Percentiles rank a stretch among this genome's conserved stretches.
phyloP scores from a whole-genome alignment of 2,113 vertebrate species.

The Ceuthmochares aereus region DNA sequence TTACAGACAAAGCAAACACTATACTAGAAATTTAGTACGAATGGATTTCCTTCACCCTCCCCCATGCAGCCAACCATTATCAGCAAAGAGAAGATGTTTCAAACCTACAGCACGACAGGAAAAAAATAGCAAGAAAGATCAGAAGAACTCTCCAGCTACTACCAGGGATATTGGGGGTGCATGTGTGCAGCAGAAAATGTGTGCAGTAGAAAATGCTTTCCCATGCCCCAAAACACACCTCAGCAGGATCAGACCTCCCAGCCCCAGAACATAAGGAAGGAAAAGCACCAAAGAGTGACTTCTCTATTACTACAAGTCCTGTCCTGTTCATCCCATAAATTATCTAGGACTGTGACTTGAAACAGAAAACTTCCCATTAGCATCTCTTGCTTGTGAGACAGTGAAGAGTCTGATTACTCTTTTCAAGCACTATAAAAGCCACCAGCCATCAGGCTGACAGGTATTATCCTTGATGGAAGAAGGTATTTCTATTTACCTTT shows the following conservation, averaged over 20 bases:
- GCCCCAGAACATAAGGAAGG: not conserved
- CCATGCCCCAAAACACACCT: not conserved
- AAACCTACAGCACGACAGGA: not conserved
- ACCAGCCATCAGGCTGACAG: not conserved
- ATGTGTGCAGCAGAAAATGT: too few species aligned
- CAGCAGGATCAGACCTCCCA: not conserved
- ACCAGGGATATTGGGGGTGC: not conserved
- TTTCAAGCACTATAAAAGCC: not conserved
- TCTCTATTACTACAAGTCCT: not conserved
- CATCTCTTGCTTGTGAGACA: not conserved
- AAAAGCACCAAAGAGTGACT: not conserved
- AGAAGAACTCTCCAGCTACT: not conserved
- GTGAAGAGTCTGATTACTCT: not conserved
- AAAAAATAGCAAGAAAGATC: not conserved
- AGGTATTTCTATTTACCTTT: not conserved
- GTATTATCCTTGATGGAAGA: not conserved
- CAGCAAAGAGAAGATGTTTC: not conserved
- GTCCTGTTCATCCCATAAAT: not conserved
- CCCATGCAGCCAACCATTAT: not conserved
- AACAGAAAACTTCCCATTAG: not conserved
- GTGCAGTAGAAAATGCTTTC: not conserved
- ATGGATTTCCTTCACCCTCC: not conserved
- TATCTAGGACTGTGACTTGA: not conserved
- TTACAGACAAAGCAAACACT: not conserved
- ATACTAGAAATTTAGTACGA: not conserved